Evolutionary conservation across 2,888 invertebrate genomes (phyloP).

Genomic region (Biston betularia): DNA sequence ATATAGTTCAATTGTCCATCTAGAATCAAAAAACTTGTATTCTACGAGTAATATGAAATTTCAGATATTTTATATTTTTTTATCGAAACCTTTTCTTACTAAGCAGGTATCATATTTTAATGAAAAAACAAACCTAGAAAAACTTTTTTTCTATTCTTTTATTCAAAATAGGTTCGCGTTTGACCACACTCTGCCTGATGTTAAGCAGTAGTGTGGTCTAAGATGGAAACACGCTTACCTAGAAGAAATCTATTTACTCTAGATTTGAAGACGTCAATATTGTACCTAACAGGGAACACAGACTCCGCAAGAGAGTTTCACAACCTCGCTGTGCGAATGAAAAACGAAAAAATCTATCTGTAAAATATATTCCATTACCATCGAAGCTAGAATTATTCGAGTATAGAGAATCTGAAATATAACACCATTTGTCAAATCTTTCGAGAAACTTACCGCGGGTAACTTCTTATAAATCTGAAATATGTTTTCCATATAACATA

Average conservation of each 20-base stretch:
- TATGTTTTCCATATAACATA: slow-evolving; percentile 56
- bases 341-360: too few species aligned
- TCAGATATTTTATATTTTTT: slow-evolving; percentile 1
- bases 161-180: too few species aligned
- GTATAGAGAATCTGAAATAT: slow-evolving; percentile 41
- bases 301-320: too few species aligned
- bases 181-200: too few species aligned
- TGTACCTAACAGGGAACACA: too few species aligned
- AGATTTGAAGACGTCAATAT: too few species aligned
- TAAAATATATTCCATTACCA: slow-evolving; percentile 25
- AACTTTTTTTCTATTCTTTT: too few species aligned
- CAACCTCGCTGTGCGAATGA: too few species aligned
- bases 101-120: slow-evolving; percentile 16
- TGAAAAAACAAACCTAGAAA: slow-evolving; percentile 6
- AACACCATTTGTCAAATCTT: slow-evolving; percentile 52
- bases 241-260: too few species aligned
- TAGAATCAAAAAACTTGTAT: not conserved
- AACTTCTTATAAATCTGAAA: slow-evolving; percentile 55
- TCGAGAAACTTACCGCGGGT: slow-evolving; percentile 50
- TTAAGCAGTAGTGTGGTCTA: too few species aligned
- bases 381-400: slow-evolving; percentile 32
- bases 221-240: too few species aligned
- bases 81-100: slow-evolving; percentile 5
- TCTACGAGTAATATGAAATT: not conserved
- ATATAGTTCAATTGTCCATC: not conserved